These are phyloP conservation scores for Myanophis thanlyinensis DNA, from an alignment of 2,113 vertebrate species.

Conservation along the genomic window DNA sequence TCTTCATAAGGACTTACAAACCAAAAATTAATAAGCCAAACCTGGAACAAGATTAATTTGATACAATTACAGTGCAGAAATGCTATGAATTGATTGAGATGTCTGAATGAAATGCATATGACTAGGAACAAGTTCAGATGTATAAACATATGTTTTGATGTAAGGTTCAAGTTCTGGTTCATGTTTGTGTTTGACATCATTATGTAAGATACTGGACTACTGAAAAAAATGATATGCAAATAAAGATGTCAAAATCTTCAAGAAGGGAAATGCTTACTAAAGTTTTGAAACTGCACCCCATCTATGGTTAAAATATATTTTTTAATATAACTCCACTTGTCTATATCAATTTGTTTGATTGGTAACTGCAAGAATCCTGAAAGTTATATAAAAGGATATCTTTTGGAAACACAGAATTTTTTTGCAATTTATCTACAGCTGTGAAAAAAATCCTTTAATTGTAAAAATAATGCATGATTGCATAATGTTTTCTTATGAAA, in stretches of 20 bases:
- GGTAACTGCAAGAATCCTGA: slow-evolving; percentile 59
- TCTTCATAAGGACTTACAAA: slow-evolving; percentile 64
- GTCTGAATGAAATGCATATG: slow-evolving; percentile 52
- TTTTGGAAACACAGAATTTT: slow-evolving; percentile 67
- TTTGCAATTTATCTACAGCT: slow-evolving; percentile 70
- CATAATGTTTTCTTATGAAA: slow-evolving; percentile 78
- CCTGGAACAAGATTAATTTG: slow-evolving; percentile 59
- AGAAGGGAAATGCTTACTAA: slow-evolving; percentile 27
- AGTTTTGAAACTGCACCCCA: slow-evolving; percentile 46
- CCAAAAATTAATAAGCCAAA: slow-evolving; percentile 70
- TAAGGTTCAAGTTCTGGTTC: slow-evolving; percentile 49
- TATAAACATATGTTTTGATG: slow-evolving; percentile 39
- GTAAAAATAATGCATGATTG: slow-evolving; percentile 77
- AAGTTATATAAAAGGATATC: slow-evolving; percentile 58
- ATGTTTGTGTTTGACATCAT: slow-evolving; percentile 50
- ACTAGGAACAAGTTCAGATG: slow-evolving; percentile 47
- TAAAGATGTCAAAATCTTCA: slow-evolving; percentile 46
- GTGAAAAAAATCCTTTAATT: slow-evolving; percentile 62
- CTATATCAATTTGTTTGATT: slow-evolving; percentile 56
- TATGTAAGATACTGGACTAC: slow-evolving; percentile 49
- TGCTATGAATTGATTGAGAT: slow-evolving; percentile 45
- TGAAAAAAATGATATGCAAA: slow-evolving; percentile 30
- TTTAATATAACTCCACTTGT: slow-evolving; percentile 48
- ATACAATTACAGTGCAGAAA: slow-evolving; percentile 59
- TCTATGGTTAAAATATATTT: slow-evolving; percentile 44